Base-by-base conservation (phyloP, 1,140 invertebrate species). In the Idris sp. region DNA sequence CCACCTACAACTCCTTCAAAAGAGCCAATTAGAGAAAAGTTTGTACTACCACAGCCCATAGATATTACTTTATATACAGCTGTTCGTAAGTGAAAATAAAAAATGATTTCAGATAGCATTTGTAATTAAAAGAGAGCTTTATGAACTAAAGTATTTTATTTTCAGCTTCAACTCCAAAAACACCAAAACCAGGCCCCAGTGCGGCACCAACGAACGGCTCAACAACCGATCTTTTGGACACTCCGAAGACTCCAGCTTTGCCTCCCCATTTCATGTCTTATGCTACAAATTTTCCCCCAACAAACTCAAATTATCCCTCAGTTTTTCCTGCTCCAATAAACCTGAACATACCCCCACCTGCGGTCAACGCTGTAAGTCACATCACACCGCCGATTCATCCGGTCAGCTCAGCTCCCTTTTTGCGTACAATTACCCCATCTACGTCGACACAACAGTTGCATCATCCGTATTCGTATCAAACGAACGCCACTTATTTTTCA, bases 1-100 rank as follows among this genome's bases (percentile, higher is more conserved):
- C 92, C 92, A 25, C 86, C 90, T 0, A 85, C 88, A 59, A 86
- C 86, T 62, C 87, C 89, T 40, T 85, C 89, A 9, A 88, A 76
- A 44, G 83, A 87, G 59, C 48, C 77, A 2, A 75, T 73, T 14
- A 81, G 79, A 48, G 86, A 88, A 28, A 78, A 82, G 58, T 35
- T 76, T 19, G 16, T 74, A 43, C 18, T 74, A 48, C 74, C 78
- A 41, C 61, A 84, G 48, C 46, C 78, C 3, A 72, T 79, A 46
- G 86, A 87, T 54, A 77, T 83, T 9, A 77, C 82, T 35, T 25
- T 62, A 10, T 38, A 58, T 30, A 13, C 40, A 14, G 22, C 46
- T 26, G 33, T 35, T 13, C 28, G 65, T 71, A 44, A 71, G 65
- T 46, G 3, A n/a, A 38, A 46, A 28, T 25, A n/a, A n/a, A n/a